These are phyloP conservation scores for Drosophila anomelani DNA, from an alignment of 2,888 invertebrate species.

Conservation along the genomic window DNA sequence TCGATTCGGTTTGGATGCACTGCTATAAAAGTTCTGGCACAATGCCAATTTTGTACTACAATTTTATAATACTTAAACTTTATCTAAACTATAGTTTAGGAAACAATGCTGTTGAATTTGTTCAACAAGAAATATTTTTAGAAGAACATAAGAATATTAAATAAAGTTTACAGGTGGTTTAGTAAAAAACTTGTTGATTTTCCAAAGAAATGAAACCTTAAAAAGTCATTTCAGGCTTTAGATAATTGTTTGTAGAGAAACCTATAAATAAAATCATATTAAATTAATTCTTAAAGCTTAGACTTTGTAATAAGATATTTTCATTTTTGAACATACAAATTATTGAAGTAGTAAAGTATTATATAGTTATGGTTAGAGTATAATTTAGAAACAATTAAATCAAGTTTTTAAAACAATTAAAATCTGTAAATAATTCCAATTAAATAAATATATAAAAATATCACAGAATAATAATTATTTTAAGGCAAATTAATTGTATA, in stretches of 20 bases:
- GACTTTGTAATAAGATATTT: no score
- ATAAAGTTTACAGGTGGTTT: background rate
- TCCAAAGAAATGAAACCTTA: no score
- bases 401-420: background rate
- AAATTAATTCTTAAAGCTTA: no score
- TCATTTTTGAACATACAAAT: background rate
- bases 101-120: background rate
- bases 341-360: background rate
- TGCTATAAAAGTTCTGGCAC: background rate
- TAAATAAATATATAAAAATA: background rate
- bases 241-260: no score
- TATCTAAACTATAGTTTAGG: background rate
- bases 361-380: background rate
- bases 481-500: background rate
- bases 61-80: background rate
- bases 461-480: background rate
- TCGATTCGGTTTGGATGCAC: constrained; percentile 13
- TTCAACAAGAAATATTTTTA: background rate
- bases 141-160: no score
- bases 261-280: background rate
- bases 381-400: background rate
- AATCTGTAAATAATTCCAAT: fast-evolving
- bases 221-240: background rate
- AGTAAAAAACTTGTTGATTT: constrained; percentile 1
- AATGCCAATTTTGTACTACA: background rate